Conservation (phyloP, 2,888 invertebrate species). For the Nephrotoma flavescens region DNA sequence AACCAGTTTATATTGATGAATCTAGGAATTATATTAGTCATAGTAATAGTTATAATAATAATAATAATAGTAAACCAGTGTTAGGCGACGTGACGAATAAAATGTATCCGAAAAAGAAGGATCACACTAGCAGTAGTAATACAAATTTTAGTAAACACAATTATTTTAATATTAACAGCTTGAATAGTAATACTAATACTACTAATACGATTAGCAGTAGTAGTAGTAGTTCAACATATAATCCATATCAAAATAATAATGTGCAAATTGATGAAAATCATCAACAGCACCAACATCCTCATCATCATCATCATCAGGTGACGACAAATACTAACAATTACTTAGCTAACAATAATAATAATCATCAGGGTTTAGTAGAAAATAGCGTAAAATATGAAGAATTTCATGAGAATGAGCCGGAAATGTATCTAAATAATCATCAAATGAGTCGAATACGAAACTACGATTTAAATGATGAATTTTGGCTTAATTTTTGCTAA, state of each 20-base stretch:
- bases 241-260: neutral
- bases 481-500: slow-evolving; percentile 12
- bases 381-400: neutral
- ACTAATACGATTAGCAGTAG: neutral
- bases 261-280: neutral
- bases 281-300: neutral
- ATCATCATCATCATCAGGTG: neutral
- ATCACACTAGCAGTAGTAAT: neutral
- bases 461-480: slow-evolving; percentile 15
- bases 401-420: neutral
- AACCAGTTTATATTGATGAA: neutral
- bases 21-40: neutral
- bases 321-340: neutral
- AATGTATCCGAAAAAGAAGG: neutral
- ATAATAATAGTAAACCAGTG: slow-evolving; percentile 2
- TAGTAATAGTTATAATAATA: neutral
- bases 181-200: neutral
- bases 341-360: neutral
- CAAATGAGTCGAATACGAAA: neutral
- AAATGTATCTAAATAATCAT: neutral
- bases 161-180: neutral
- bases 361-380: neutral
- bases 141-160: neutral
- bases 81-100: neutral
- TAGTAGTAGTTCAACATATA: neutral